Percentiles rank a stretch among this genome's conserved stretches.
phyloP scores from a whole-genome alignment of 2,888 invertebrate genomes.

The Drosophila limbata region DNA sequence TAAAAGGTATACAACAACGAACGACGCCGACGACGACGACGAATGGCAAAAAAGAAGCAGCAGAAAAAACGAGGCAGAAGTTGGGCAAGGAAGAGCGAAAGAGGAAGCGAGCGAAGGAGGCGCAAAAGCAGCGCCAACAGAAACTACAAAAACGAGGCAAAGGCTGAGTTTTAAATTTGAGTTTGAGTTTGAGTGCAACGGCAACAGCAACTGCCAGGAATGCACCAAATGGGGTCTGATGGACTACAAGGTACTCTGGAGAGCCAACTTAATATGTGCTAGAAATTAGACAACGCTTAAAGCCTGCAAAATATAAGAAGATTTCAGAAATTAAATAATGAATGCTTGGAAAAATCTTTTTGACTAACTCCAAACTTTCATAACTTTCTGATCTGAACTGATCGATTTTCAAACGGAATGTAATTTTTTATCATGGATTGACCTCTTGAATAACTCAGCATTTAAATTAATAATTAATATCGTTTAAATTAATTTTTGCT shows the following conservation, averaged over 20 bases:
- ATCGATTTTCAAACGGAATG: no score
- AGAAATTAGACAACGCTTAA: not conserved
- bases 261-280: not conserved
- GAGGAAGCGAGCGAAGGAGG: conserved; percentile 3
- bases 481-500: no score
- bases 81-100: conserved; percentile 3
- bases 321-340: not conserved
- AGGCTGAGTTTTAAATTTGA: conserved; percentile 37
- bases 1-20: conserved; percentile 72
- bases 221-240: conserved; percentile 11
- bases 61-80: conserved; percentile 20
- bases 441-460: no score
- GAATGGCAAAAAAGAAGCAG: conserved; percentile 26
- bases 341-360: no score
- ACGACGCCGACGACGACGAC: not conserved
- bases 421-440: no score
- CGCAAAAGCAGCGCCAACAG: conserved; percentile 18
- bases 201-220: conserved; percentile 23
- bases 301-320: not conserved
- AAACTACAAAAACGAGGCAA: conserved; percentile 23
- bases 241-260: conserved; percentile 13
- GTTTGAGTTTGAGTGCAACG: conserved; percentile 30
- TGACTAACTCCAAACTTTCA: not conserved
- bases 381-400: not conserved
- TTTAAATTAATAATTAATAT: no score